A percentile compares a stretch with the other conserved stretches of the same genome.
These are phyloP conservation scores for Pachliopta kotzebuea DNA, from an alignment of 2,888 invertebrate genomes.

Conservation along the genomic window DNA sequence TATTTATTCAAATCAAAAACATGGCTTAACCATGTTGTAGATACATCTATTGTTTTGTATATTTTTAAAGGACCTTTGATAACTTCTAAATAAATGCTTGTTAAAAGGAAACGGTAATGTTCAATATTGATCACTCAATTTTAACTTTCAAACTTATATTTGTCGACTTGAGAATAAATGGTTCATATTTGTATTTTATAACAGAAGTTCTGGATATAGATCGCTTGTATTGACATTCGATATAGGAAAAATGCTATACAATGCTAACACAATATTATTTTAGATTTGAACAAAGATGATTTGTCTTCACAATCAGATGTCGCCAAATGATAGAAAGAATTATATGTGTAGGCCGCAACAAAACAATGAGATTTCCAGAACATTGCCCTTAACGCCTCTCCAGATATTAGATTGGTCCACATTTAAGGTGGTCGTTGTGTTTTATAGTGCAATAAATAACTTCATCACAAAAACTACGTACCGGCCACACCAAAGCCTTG, in stretches of 20 bases:
- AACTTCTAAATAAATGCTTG: neutral
- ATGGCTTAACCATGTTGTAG: neutral
- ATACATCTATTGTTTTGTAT: neutral
- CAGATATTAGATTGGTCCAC: conserved; percentile 12
- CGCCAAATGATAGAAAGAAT: too few species aligned
- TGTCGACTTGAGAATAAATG: conserved; percentile 10
- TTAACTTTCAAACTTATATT: conserved; percentile 8
- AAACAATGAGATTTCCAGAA: neutral
- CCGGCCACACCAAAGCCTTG: conserved; percentile 18
- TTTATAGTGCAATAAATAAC: conserved; percentile 20
- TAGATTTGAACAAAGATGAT: neutral
- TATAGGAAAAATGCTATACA: neutral
- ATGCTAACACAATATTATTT: neutral
- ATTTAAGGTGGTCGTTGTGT: neutral
- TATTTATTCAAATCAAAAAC: neutral
- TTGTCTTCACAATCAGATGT: too few species aligned
- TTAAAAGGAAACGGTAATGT: neutral
- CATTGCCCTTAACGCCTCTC: neutral
- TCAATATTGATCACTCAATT: conserved; percentile 1
- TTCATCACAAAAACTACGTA: conserved; percentile 22
- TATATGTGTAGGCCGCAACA: too few species aligned
- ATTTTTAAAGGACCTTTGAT: neutral
- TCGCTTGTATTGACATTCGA: neutral
- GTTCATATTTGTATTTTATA: neutral
- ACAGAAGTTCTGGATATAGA: neutral